phyloP scores from a whole-genome alignment of 1,140 invertebrate species.

The Choristoneura fumiferana region DNA sequence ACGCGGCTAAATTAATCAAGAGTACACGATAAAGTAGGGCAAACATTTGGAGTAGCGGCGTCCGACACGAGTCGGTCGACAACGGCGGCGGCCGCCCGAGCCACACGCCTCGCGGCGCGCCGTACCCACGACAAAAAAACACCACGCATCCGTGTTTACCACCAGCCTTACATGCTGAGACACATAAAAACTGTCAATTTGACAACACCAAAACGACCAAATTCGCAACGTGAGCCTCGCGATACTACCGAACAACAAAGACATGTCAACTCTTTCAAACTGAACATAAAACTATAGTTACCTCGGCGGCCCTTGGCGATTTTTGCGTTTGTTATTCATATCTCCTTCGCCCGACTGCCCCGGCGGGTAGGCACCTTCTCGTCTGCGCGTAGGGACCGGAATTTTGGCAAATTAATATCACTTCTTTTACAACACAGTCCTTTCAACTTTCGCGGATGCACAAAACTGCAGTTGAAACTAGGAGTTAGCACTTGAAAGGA shows the following conservation, averaged over 20 bases:
- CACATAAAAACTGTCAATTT: constrained; percentile 58
- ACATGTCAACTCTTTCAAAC: constrained; percentile 64
- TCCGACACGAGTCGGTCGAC: constrained; percentile 18
- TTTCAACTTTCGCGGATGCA: constrained; percentile 79
- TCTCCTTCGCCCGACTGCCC: constrained; percentile 78
- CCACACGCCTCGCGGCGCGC: constrained; percentile 45
- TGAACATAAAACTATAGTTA: constrained; percentile 65
- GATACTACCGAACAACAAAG: constrained; percentile 61
- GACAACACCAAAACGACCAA: constrained; percentile 46
- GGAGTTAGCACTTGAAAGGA: constrained; percentile 70
- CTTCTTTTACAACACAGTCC: constrained; percentile 78
- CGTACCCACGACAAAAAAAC: constrained; percentile 37
- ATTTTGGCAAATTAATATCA: constrained; percentile 80
- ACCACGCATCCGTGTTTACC: constrained; percentile 34
- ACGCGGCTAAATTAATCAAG: constrained; percentile 72
- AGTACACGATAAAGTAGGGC: constrained; percentile 70
- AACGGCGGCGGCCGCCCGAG: constrained; percentile 24
- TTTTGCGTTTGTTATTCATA: constrained; percentile 81
- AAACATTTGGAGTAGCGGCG: constrained; percentile 62
- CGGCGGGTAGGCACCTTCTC: constrained; percentile 79
- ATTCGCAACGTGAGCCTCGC: constrained; percentile 43
- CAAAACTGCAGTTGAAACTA: constrained; percentile 78
- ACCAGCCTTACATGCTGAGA: constrained; percentile 40
- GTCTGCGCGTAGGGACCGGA: constrained; percentile 82
- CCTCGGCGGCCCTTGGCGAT: constrained; percentile 79